Conservation (phyloP, 2,113 vertebrate species). For the Mormyrus lacerda region DNA sequence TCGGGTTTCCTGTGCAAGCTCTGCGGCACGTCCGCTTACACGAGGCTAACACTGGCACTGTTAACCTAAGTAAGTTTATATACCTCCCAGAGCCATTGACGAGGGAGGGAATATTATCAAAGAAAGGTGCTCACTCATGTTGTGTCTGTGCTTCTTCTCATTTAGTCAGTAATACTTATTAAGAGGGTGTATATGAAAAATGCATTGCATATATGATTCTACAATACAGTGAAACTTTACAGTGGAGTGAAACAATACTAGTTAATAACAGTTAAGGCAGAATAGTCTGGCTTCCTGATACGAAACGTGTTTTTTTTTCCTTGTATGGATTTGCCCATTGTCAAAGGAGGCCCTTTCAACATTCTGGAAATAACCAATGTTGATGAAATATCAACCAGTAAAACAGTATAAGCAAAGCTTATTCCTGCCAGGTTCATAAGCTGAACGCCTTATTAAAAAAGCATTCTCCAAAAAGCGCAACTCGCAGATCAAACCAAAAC, state of each 20-base stretch:
- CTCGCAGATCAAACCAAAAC: neutral
- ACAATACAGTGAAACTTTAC: neutral
- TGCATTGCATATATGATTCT: neutral
- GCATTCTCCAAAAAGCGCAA: neutral
- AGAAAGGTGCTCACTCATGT: neutral
- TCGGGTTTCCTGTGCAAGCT: neutral
- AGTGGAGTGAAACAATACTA: neutral
- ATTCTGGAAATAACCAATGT: neutral
- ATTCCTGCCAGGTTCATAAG: neutral
- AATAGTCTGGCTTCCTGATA: neutral
- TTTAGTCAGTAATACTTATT: neutral
- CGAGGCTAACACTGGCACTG: neutral
- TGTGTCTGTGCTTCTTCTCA: neutral
- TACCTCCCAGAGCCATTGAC: neutral
- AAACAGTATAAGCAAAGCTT: neutral
- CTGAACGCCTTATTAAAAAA: neutral
- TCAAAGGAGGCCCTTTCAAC: neutral
- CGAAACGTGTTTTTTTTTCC: neutral
- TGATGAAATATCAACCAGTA: neutral
- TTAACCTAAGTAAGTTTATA: neutral
- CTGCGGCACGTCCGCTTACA: neutral
- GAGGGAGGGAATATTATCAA: neutral
- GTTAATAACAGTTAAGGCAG: constrained; percentile 8
- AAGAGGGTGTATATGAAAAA: neutral
- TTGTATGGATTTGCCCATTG: neutral